Base-by-base conservation (phyloP, 2,113 vertebrate species). In the Pachyramphus minor region DNA sequence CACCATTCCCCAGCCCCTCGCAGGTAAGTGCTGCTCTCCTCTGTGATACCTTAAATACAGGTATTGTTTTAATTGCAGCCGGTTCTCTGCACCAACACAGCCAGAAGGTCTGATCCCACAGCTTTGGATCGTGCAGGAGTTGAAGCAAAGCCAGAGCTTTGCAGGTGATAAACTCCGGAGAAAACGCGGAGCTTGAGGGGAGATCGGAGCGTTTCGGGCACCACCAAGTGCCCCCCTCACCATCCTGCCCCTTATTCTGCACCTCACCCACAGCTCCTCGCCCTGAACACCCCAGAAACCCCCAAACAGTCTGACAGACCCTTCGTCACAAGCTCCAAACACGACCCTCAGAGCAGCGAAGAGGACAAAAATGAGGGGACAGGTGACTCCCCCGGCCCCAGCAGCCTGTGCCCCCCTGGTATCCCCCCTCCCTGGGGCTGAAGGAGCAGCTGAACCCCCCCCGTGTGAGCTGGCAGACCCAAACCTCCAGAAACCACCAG, bases 291-390 rank as follows among this genome's bases (percentile, higher is more conserved):
- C 14, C 63, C 42, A 4, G 0, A 8, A 53, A 52, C 39, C 14
- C 80, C 79, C 55, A 7, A 30, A 4, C 0, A 20, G 3, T 7
- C 14, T 1, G 15, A 42, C 16, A 41, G 76, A 31, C 14, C 14
- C 35, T 31, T 18, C 2, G 0, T 13, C 24, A 18, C 9, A 0
- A 28, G 49, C 49, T 6, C n/a, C 2, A 1, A 45, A 35, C 4
- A 0, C 30, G 5, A 5, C 0, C 78, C 71, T 22, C 66, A 10
- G 8, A 0, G 0, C 41, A 17, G 24, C 9, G 0, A 11, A 12
- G 23, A 50, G 59, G 28, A 9, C 31, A 47, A 25, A 5, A n/a
- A n/a, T n/a, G 0, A 16, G 15, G 78, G 39, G 37, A 50, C 6
- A 3, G 59, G 19, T 1, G 23, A 41, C 37, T 8, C 8, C 21